Percentiles rank a stretch among this genome's conserved stretches.
phyloP scores from a whole-genome alignment of 2,888 invertebrate species.

The Merodon equestris region DNA sequence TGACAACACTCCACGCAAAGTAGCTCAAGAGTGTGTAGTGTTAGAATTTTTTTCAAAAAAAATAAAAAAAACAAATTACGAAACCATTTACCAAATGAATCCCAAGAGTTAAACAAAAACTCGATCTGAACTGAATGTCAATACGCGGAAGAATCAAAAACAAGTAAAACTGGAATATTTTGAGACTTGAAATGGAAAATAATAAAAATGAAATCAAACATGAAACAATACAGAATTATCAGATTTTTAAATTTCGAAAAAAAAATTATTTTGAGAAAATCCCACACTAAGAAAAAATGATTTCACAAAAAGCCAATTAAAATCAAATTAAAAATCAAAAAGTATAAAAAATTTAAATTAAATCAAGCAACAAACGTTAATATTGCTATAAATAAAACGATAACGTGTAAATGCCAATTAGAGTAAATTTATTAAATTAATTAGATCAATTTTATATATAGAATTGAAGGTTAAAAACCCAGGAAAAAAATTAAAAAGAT shows the following conservation, averaged over 20 bases:
- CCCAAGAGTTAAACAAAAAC: slow-evolving; percentile 17
- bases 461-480: slow-evolving; percentile 21
- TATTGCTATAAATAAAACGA: background rate
- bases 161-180: slow-evolving; percentile 13
- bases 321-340: background rate
- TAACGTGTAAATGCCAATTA: background rate
- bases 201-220: no score
- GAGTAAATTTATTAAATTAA: slow-evolving; percentile 24
- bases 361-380: slow-evolving; percentile 9
- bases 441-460: slow-evolving; percentile 50
- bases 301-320: slow-evolving; percentile 2
- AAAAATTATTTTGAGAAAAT: no score
- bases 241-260: no score
- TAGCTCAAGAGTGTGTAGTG: slow-evolving; percentile 72
- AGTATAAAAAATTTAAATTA: slow-evolving; percentile 14
- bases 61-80: no score
- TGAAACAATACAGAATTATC: no score
- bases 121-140: slow-evolving; percentile 31
- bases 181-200: background rate
- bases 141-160: slow-evolving; percentile 32
- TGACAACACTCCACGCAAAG: slow-evolving; percentile 73
- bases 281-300: slow-evolving; percentile 1
- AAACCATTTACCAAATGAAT: slow-evolving; percentile 9
- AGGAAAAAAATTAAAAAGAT: slow-evolving; percentile 4
- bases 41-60: slow-evolving; percentile 54